Evolutionary conservation across 2,113 vertebrate genomes (phyloP).

Genomic region (Delphinus delphis): DNA sequence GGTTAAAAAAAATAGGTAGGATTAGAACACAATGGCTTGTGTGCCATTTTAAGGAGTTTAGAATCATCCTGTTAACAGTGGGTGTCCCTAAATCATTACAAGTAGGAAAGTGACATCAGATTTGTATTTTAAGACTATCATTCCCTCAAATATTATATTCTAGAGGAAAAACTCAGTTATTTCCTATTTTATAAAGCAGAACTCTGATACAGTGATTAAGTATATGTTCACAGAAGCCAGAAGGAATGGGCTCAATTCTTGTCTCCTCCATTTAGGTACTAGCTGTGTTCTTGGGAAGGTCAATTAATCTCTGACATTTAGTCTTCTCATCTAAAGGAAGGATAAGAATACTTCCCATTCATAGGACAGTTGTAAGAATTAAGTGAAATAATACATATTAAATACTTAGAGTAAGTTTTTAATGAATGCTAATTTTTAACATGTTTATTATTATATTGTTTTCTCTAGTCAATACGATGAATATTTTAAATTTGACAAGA

Average conservation of each 20-base stretch:
- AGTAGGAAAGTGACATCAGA: neutral
- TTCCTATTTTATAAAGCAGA: neutral
- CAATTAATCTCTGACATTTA: neutral
- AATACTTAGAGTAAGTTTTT: neutral
- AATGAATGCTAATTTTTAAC: neutral
- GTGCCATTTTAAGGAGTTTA: neutral
- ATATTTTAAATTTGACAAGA: neutral
- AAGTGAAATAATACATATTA: neutral
- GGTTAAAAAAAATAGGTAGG: neutral
- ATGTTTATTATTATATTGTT: neutral
- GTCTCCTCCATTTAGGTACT: neutral
- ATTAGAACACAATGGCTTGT: neutral
- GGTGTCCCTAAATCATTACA: neutral
- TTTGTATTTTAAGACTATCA: neutral
- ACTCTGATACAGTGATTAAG: neutral
- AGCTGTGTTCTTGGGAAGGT: neutral
- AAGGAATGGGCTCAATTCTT: neutral
- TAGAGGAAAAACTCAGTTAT: neutral
- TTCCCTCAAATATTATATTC: constrained; percentile 13
- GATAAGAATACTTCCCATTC: neutral
- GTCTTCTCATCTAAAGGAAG: neutral
- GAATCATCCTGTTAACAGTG: neutral
- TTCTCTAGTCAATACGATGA: neutral
- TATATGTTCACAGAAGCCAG: neutral
- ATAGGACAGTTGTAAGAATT: neutral